Evolutionary conservation across 2,797 vertebrate species (phyloP).

Genomic region (Rhinella marina): DNA sequence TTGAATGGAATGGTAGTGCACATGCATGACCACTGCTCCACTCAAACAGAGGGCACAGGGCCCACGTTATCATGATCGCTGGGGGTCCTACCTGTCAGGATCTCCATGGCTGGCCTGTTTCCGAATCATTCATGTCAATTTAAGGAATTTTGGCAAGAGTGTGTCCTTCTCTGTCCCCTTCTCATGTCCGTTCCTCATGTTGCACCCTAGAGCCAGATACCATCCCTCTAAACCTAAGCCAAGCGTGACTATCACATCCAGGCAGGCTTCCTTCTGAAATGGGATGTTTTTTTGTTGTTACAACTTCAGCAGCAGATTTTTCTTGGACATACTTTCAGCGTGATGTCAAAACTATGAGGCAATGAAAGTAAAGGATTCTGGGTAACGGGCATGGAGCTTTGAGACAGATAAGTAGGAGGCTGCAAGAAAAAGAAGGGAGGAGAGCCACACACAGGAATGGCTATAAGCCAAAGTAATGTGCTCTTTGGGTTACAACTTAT

Average conservation of each 20-base stretch:
- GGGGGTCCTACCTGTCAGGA: no score
- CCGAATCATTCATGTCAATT: no score
- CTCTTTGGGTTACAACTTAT: conserved; percentile 16
- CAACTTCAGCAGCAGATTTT: conserved; percentile 9
- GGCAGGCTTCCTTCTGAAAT: conserved; percentile 9
- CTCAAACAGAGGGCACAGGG: no score
- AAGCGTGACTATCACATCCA: neutral
- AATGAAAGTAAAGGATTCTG: conserved; percentile 45
- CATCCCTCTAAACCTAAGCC: neutral
- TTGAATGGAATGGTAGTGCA: no score
- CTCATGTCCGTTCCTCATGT: no score
- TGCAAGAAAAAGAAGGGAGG: conserved; percentile 1
- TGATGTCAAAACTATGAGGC: conserved; percentile 55
- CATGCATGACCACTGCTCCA: no score
- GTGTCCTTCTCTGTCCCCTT: no score
- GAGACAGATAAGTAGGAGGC: conserved; percentile 46
- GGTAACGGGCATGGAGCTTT: conserved; percentile 47
- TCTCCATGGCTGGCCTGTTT: no score
- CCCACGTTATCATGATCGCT: no score
- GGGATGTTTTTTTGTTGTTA: conserved; percentile 39
- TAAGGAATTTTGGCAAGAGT: no score
- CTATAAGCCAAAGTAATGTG: conserved; percentile 4
- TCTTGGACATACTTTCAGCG: conserved; percentile 54
- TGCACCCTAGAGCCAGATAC: no score
- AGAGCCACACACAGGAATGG: neutral